These are phyloP conservation scores for Drymonia ruficornis DNA, from an alignment of 2,888 invertebrate species.

Conservation along the genomic window DNA sequence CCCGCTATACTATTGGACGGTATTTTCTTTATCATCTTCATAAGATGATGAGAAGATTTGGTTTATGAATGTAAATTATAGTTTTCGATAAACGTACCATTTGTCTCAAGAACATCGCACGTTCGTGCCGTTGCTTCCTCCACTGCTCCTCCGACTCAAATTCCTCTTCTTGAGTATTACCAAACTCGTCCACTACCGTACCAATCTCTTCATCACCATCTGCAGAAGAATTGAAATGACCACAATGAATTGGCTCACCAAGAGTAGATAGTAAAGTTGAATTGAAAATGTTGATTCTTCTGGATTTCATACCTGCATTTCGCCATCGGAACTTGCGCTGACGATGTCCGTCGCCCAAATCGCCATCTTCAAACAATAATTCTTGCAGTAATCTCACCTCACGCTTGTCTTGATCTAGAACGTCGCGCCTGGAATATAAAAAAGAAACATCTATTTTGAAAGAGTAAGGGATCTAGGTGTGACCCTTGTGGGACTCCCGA, in stretches of 20 bases:
- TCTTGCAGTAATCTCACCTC: constrained; percentile 94
- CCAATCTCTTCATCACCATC: constrained; percentile 68
- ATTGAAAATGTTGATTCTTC: neutral
- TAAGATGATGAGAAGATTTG: no score
- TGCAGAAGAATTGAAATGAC: constrained; percentile 25
- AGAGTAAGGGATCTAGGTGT: neutral
- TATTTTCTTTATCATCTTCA: no score
- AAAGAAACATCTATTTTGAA: neutral
- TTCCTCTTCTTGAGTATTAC: constrained; percentile 86
- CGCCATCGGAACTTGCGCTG: constrained; percentile 94
- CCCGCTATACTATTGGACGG: no score
- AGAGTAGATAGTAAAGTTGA: no score
- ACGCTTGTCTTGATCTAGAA: constrained; percentile 94
- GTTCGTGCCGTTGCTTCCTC: constrained; percentile 91
- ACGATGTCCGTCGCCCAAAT: constrained; percentile 91
- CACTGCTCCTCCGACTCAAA: constrained; percentile 90
- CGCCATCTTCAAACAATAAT: constrained; percentile 94
- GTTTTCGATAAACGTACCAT: constrained; percentile 61
- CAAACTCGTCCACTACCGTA: constrained; percentile 51
- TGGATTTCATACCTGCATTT: constrained; percentile 85
- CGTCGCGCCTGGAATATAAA: constrained; percentile 85
- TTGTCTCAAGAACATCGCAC: constrained; percentile 90
- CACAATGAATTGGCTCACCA: no score
- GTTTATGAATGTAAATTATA: no score
- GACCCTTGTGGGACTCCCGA: neutral